Conservation (phyloP, 2,113 vertebrate species). For the Ictidomys tridecemlineatus region DNA sequence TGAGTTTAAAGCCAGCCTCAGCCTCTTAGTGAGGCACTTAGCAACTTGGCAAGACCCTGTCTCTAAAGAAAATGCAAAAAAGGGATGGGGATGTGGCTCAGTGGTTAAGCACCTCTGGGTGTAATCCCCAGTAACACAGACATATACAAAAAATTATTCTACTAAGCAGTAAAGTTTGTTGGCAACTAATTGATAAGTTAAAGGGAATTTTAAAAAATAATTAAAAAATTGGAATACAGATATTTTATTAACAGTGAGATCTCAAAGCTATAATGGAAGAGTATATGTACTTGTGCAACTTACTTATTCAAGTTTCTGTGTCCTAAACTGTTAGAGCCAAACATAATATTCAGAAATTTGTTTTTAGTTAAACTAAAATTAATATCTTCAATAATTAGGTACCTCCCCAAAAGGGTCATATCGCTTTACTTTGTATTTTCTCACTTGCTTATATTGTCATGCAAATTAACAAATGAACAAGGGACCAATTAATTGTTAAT, state of each 20-base stretch:
- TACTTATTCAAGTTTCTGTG: not conserved
- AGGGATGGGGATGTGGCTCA: too few relatives aligned
- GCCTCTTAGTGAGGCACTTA: too few relatives aligned
- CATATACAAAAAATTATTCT: too few relatives aligned
- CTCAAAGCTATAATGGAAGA: not conserved
- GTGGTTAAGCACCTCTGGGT: too few relatives aligned
- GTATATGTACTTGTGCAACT: not conserved
- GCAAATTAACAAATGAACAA: not conserved
- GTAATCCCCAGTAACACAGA: too few relatives aligned
- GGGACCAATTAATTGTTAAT: not conserved
- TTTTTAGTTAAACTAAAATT: not conserved
- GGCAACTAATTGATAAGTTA: slow-evolving; percentile 4
- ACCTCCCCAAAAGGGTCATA: not conserved
- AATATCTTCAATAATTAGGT: not conserved
- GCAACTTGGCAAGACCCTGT: too few relatives aligned
- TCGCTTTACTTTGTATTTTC: not conserved
- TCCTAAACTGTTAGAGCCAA: not conserved
- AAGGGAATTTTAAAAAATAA: not conserved
- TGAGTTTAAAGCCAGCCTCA: too few relatives aligned
- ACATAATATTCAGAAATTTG: not conserved
- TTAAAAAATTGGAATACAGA: not conserved
- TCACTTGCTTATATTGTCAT: not conserved
- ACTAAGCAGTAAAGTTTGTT: slow-evolving; percentile 12
- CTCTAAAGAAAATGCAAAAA: too few relatives aligned
- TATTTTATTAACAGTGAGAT: not conserved